Conservation (phyloP, 1,140 invertebrate species). For the Dendroctonus valens region DNA sequence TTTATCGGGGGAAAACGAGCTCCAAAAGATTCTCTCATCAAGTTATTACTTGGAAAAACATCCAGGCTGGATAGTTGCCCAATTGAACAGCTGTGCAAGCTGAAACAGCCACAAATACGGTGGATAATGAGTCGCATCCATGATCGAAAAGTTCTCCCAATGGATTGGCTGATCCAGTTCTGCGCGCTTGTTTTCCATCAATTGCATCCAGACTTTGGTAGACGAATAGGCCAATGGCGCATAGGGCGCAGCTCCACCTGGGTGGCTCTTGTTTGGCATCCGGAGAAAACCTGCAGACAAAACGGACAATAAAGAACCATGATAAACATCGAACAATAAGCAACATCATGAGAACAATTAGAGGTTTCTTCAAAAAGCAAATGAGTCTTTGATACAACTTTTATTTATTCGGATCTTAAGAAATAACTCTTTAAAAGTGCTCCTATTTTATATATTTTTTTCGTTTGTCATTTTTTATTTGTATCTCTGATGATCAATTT, state of each 20-base stretch:
- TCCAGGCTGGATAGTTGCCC: conserved; percentile 86
- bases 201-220: conserved; percentile 99
- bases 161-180: conserved; percentile 89
- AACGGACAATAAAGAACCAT: neutral
- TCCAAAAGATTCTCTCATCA: neutral
- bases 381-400: too few species aligned
- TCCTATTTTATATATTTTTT: too few species aligned
- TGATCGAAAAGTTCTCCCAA: conserved; percentile 99
- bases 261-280: conserved; percentile 74
- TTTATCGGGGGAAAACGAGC: neutral
- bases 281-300: conserved; percentile 59
- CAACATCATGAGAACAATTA: too few species aligned
- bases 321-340: too few species aligned
- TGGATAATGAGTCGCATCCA: conserved; percentile 96
- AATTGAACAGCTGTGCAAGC: conserved; percentile 89
- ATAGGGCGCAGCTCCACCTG: conserved; percentile 87
- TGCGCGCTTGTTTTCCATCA: conserved; percentile 98
- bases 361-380: too few species aligned
- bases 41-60: conserved; percentile 78
- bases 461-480: too few species aligned
- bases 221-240: conserved; percentile 91
- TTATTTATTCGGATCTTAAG: too few species aligned
- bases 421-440: too few species aligned
- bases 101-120: conserved; percentile 94
- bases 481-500: too few species aligned